These are phyloP conservation scores for Dyspetes luteomarginatus DNA, from an alignment of 2,888 invertebrate species.

Conservation along the genomic window DNA sequence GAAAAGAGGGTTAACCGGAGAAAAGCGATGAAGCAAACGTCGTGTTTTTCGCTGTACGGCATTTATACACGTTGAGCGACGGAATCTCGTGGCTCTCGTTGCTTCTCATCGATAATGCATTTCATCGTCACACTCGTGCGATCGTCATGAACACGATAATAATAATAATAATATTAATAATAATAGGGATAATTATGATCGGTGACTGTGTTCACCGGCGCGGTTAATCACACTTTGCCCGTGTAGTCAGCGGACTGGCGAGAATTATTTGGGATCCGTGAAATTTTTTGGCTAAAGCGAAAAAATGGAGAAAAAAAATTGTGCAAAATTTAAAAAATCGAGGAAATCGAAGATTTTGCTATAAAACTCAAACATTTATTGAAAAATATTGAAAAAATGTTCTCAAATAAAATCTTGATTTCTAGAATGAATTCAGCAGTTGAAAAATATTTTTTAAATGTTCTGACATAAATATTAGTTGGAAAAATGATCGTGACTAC, in stretches of 20 bases:
- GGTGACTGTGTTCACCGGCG: slow-evolving; percentile 31
- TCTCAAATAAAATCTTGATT: background rate
- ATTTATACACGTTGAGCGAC: slow-evolving; percentile 1
- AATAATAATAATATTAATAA: slow-evolving; percentile 63
- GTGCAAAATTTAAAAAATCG: background rate
- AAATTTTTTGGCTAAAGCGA: slow-evolving; percentile 28
- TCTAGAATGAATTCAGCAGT: no score
- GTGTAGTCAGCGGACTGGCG: background rate
- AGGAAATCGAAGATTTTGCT: background rate
- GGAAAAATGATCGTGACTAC: no score
- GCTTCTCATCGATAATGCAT: background rate
- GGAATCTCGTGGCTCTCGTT: slow-evolving; percentile 25
- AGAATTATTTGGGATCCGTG: slow-evolving; percentile 24
- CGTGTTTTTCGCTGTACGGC: slow-evolving; percentile 1
- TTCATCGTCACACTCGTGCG: slow-evolving; percentile 9
- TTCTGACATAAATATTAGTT: no score
- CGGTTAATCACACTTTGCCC: slow-evolving; percentile 59
- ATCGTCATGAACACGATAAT: slow-evolving; percentile 42
- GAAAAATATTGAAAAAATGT: background rate
- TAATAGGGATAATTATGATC: slow-evolving; percentile 58
- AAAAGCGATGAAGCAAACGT: slow-evolving; percentile 35
- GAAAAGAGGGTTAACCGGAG: slow-evolving; percentile 21
- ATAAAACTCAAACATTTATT: no score
- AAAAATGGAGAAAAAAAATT: background rate
- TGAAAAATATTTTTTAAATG: no score